A percentile compares a stretch with the other conserved stretches of the same genome.
These are phyloP conservation scores for Amphipyra tragopoginis DNA, from an alignment of 2,888 invertebrate species.

Conservation along the genomic window DNA sequence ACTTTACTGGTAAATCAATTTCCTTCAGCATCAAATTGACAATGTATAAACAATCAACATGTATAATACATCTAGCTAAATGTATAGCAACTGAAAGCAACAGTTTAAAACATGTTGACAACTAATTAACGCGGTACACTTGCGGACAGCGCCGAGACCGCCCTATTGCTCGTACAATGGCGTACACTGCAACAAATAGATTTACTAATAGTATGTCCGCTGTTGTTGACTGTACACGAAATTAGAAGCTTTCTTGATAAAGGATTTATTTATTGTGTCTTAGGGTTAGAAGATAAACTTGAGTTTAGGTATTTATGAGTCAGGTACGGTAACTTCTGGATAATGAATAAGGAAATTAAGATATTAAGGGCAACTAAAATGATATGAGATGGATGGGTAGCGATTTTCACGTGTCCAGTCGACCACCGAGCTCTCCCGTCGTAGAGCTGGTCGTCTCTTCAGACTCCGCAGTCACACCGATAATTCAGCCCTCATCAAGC, in stretches of 20 bases:
- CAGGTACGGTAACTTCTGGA: background rate
- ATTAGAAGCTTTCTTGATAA: constrained; percentile 20
- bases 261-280: constrained; percentile 9
- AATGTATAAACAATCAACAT: background rate
- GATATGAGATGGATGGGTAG: background rate
- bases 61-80: background rate
- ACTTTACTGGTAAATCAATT: too few species aligned
- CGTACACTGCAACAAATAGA: constrained; percentile 40
- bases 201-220: constrained; percentile 41
- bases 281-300: constrained; percentile 3
- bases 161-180: constrained; percentile 35
- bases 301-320: background rate
- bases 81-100: constrained; percentile 34
- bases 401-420: background rate
- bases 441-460: too few species aligned
- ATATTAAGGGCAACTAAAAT: background rate
- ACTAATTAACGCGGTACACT: constrained; percentile 54
- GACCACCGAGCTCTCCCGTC: too few species aligned
- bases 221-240: constrained; percentile 27
- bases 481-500: too few species aligned
- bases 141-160: constrained; percentile 47
- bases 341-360: background rate
- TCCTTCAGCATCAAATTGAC: background rate
- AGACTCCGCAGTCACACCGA: too few species aligned
- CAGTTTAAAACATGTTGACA: constrained; percentile 56